Evolutionary conservation across 2,888 invertebrate genomes (phyloP), one percentile per base, ranked within the genome.

Genomic region (Lottia gigantea): DNA sequence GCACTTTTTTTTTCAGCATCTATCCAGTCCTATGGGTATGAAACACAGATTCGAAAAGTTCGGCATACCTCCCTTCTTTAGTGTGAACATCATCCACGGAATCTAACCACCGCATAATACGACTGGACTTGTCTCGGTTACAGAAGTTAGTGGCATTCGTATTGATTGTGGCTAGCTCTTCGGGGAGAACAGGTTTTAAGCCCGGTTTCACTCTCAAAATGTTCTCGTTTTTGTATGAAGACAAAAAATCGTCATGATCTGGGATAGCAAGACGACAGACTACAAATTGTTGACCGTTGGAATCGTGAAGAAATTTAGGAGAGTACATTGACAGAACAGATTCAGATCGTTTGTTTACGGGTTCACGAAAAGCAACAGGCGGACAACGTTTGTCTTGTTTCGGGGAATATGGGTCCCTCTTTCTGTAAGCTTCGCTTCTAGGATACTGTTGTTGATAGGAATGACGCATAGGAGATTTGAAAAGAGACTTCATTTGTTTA

Each of bases 31-130:
- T 55, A 12, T 55, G 19, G 12, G 23, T 23, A 23, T 55, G 55
- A 55, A 55, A 55, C 11, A 55, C 55, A 11, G 55, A 23, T 23
- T 55, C 55, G 14, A 70, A 62, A 12, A 66, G 46, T n/a, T 62
- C 70, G 2, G 70, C 40, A 46, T 66, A 70, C 14, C 66, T 25
- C 14, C 70, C 70, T 49, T 70, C 70, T 23, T 66, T 70, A 16
- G 70, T 62, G 12, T 62, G 66, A 14, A 62, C 66, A 19, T 62
- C 47, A 31, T 70, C 66, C 12, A 70, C 70, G n/a, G 65, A 45
- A 14, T 62, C 45, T 8, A 70, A 47, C 70, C 70, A 70, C 16
- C 66, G 31, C 46, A 70, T 65, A 11, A 70, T 70, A 46, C 66
- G 70, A 31, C n/a, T 47, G 6, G 70, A 62, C 23, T 70, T 70